Conservation (phyloP, 2,888 invertebrate species). For the Chrysolina haemoptera region DNA sequence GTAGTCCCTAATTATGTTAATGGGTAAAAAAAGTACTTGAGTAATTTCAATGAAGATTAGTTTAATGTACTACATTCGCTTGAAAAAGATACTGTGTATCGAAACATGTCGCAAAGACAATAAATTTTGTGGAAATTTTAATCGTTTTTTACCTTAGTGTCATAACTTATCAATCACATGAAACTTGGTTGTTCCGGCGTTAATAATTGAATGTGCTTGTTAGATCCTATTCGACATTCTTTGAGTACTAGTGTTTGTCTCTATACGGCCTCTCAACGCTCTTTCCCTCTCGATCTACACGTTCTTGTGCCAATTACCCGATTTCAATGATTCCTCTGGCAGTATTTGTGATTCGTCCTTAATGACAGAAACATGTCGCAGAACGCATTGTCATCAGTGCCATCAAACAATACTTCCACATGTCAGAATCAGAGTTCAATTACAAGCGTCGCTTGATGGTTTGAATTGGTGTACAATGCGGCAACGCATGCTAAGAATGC, state of each 20-base stretch:
- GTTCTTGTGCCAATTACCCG: neutral
- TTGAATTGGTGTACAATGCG: neutral
- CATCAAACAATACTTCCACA: neutral
- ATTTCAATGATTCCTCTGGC: neutral
- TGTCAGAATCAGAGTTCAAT: neutral
- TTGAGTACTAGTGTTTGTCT: neutral
- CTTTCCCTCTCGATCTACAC: neutral
- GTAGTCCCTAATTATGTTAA: no score
- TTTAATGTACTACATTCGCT: no score
- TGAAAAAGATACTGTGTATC: no score
- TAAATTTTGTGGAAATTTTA: no score
- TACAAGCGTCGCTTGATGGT: neutral
- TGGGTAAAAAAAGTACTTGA: no score
- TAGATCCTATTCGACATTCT: neutral
- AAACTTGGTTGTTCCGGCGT: no score
- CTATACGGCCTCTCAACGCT: neutral
- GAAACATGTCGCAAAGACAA: no score
- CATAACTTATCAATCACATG: no score
- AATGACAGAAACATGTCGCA: constrained; percentile 1
- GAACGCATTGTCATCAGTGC: neutral
- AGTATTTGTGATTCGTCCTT: neutral
- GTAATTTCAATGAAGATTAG: no score
- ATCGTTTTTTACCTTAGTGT: no score
- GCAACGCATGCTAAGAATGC: neutral
- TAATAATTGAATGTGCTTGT: no score